Percentiles rank a stretch among this genome's conserved stretches.
These are phyloP conservation scores for Chloropsis cyanopogon DNA, from an alignment of 2,113 vertebrate species.

Conservation along the genomic window DNA sequence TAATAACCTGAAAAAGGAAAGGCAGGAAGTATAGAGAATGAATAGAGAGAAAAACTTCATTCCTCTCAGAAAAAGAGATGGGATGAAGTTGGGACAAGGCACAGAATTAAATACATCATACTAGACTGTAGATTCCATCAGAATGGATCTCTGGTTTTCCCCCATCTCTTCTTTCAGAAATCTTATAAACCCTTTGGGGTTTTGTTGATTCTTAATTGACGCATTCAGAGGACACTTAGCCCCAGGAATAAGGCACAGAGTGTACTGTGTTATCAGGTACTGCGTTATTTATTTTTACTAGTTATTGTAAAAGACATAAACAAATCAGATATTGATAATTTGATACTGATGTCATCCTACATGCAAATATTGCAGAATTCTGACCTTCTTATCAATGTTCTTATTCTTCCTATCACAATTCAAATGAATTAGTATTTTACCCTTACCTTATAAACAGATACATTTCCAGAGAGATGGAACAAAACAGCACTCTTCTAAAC, in stretches of 20 bases:
- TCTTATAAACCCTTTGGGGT: accelerated
- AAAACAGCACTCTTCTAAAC: neutral
- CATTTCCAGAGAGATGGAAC: neutral
- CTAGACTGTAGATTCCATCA: neutral
- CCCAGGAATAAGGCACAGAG: neutral
- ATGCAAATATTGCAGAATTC: neutral
- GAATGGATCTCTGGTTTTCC: neutral
- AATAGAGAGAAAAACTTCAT: neutral
- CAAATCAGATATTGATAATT: neutral
- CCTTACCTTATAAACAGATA: neutral
- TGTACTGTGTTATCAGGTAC: neutral
- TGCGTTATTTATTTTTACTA: neutral
- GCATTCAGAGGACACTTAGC: neutral
- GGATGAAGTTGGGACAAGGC: neutral
- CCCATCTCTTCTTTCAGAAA: neutral
- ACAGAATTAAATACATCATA: neutral
- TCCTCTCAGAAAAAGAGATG: neutral
- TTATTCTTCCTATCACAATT: neutral
- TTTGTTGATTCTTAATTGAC: neutral
- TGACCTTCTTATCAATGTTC: neutral
- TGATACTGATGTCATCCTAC: neutral
- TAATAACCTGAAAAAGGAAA: neutral
- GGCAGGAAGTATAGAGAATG: accelerated
- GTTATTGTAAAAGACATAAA: neutral
- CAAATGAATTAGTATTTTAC: neutral